phyloP scores from a whole-genome alignment of 2,888 invertebrate species.

The Elegia similella region DNA sequence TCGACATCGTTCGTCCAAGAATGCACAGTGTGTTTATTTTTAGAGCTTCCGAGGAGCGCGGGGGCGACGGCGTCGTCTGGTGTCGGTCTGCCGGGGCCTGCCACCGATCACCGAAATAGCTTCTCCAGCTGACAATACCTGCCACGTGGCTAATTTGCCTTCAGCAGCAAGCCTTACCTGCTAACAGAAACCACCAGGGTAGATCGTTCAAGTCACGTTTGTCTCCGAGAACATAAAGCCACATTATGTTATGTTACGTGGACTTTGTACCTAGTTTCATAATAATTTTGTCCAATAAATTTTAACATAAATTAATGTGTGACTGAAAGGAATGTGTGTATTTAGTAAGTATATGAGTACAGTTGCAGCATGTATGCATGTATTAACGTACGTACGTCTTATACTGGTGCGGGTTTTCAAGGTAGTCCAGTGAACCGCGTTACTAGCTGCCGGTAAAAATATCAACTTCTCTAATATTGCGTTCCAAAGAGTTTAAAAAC shows the following conservation, averaged over 20 bases:
- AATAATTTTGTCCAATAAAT: background rate
- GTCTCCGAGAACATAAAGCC: background rate
- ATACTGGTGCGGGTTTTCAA: slow-evolving; percentile 6
- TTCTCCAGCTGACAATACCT: slow-evolving; percentile 79
- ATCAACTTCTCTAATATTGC: background rate
- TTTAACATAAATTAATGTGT: background rate
- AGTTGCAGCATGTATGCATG: background rate
- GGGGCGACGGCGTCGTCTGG: slow-evolving; percentile 80
- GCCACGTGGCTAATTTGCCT: slow-evolving; percentile 69
- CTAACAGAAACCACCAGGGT: background rate
- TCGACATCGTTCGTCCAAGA: slow-evolving; percentile 81
- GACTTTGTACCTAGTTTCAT: background rate
- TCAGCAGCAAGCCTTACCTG: slow-evolving; percentile 48
- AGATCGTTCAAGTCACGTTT: background rate
- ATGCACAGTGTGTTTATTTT: slow-evolving; percentile 79
- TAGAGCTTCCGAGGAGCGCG: slow-evolving; percentile 78
- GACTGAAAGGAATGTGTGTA: background rate
- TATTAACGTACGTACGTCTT: background rate
- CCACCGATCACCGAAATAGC: slow-evolving; percentile 81
- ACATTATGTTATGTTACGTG: background rate
- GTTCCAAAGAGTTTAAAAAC: background rate
- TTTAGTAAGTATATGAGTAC: no score
- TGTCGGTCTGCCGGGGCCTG: slow-evolving; percentile 84
- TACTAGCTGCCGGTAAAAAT: slow-evolving; percentile 1
- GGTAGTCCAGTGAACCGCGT: slow-evolving; percentile 11